Conservation (phyloP, 2,888 invertebrate genomes). For the Cosmia trapezina region DNA sequence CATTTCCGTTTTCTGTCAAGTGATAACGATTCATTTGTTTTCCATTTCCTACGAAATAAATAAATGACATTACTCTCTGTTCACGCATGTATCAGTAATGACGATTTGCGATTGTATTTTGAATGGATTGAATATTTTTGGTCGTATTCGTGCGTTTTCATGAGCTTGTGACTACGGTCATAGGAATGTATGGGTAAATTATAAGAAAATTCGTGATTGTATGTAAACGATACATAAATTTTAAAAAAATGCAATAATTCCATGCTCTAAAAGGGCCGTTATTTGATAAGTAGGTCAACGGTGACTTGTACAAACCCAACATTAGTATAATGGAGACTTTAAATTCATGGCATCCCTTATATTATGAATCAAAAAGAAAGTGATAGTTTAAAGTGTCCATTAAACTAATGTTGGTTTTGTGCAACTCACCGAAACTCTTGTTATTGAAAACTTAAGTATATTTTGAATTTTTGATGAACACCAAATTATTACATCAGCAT, state of each 20-base stretch:
- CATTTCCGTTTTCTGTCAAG: conserved; percentile 4
- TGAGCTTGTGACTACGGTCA: no score
- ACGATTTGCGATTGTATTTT: background rate
- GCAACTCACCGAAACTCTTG: no score
- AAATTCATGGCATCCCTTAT: no score
- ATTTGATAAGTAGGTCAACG: background rate
- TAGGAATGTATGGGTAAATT: background rate
- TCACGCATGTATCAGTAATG: background rate
- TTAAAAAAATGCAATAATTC: background rate
- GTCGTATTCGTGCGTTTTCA: no score
- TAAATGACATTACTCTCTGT: background rate
- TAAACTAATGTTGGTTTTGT: no score
- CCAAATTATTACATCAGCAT: background rate
- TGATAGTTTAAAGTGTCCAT: no score
- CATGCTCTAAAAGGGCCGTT: background rate
- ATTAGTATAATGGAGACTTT: no score
- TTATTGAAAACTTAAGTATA: no score
- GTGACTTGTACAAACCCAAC: no score
- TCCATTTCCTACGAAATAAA: conserved; percentile 6
- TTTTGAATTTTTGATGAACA: background rate
- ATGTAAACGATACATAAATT: background rate
- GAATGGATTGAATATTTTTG: background rate
- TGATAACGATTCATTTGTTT: conserved; percentile 9
- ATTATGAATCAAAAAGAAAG: no score
- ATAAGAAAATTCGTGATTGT: background rate